Conservation (phyloP, 2,888 invertebrate species). For the Choristoneura rosaceana region DNA sequence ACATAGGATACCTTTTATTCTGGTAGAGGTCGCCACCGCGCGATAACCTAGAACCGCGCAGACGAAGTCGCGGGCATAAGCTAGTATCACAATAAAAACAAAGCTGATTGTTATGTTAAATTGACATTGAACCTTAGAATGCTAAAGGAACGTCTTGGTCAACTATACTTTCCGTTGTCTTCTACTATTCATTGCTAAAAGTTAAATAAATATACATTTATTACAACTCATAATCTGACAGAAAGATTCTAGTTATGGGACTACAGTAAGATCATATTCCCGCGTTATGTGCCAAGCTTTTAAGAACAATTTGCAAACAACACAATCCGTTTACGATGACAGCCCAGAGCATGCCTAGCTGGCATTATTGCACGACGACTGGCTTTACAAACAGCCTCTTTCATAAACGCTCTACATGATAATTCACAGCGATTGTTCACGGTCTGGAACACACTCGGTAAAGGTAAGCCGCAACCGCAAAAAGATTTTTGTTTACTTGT, state of each 20-base stretch:
- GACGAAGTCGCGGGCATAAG: too few relatives aligned
- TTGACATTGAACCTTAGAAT: too few relatives aligned
- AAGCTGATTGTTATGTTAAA: too few relatives aligned
- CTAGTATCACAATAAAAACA: too few relatives aligned
- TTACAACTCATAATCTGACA: neutral
- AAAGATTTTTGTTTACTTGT: constrained; percentile 78
- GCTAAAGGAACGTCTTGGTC: too few relatives aligned
- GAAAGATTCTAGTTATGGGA: neutral
- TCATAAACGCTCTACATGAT: constrained; percentile 80
- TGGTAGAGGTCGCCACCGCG: too few relatives aligned
- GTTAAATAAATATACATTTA: neutral
- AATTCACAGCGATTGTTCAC: constrained; percentile 81
- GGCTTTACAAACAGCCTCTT: constrained; percentile 77
- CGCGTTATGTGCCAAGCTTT: constrained; percentile 56
- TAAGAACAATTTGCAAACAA: constrained; percentile 70
- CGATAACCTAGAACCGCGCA: too few relatives aligned
- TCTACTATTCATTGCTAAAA: neutral
- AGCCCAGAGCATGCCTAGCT: constrained; percentile 58
- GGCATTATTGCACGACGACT: constrained; percentile 71
- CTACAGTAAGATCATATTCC: constrained; percentile 53
- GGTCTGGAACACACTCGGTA: constrained; percentile 79
- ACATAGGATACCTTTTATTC: too few relatives aligned
- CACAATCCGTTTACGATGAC: constrained; percentile 70
- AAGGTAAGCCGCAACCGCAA: constrained; percentile 82
- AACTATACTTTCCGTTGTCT: too few relatives aligned